Percentiles rank a stretch among this genome's conserved stretches.
Conservation (phyloP, 2,113 vertebrate species). For the Platichthys stellatus region DNA sequence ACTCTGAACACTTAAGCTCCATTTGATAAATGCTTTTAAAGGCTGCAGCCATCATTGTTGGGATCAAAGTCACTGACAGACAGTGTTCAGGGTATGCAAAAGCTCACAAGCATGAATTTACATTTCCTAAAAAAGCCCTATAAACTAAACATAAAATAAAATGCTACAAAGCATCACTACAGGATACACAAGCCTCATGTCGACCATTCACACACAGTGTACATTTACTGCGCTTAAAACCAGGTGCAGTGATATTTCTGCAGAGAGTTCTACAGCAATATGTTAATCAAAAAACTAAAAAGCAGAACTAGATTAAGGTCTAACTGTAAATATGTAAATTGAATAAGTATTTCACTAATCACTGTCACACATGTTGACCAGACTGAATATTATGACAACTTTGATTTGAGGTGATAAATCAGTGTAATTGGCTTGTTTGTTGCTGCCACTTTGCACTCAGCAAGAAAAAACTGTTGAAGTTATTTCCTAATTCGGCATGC, state of each 20-base stretch:
- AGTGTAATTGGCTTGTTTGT: not conserved
- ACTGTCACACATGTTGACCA: not conserved
- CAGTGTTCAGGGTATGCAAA: not conserved
- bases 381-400: not conserved
- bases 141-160: not conserved
- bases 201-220: too few species aligned
- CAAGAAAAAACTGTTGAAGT: too few species aligned
- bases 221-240: not conserved
- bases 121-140: too few species aligned
- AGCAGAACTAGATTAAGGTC: not conserved
- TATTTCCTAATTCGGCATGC: too few species aligned
- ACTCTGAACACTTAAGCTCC: not conserved
- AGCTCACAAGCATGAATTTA: not conserved
- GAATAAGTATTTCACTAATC: not conserved
- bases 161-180: not conserved
- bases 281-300: not conserved
- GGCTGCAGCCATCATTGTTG: not conserved
- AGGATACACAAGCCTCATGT: not conserved
- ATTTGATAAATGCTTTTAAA: not conserved
- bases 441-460: not conserved
- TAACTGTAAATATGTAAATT: not conserved
- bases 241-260: not conserved
- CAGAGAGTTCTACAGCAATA: not conserved
- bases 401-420: not conserved
- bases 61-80: constrained; percentile 16